A percentile compares a stretch with the other conserved stretches of the same genome.
Evolutionary conservation across 2,113 vertebrate genomes (phyloP).

Genomic region (Phaetusa simplex): DNA sequence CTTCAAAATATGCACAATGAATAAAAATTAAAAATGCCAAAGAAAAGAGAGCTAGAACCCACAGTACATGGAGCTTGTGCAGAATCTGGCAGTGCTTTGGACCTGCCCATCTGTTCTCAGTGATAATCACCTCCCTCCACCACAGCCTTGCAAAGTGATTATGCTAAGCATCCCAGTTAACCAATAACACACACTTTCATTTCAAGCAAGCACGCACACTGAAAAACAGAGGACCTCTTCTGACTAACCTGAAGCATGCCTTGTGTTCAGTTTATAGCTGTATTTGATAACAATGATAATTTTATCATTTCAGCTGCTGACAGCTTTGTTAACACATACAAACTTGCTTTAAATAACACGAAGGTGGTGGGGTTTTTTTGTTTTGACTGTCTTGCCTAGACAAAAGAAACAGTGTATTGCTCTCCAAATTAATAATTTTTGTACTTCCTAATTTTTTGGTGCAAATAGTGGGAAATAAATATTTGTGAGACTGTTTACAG

Average conservation of each 20-base stretch:
- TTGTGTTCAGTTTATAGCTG: conserved; percentile 36
- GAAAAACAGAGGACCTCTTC: conserved; percentile 78
- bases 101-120: conserved; percentile 87
- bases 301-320: conserved; percentile 3
- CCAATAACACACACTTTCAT: conserved; percentile 81
- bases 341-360: not conserved
- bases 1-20: conserved; percentile 19
- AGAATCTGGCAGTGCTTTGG: conserved; percentile 81
- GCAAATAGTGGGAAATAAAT: not conserved
- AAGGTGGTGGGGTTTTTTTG: not conserved
- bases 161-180: conserved; percentile 85
- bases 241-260: conserved; percentile 71
- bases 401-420: not conserved
- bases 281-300: conserved; percentile 20
- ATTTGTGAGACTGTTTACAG: not conserved
- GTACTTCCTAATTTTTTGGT: not conserved
- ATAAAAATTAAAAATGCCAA: conserved; percentile 48
- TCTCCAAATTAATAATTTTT: not conserved
- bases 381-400: not conserved
- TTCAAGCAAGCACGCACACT: conserved; percentile 69
- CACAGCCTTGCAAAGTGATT: conserved; percentile 87
- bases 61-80: conserved; percentile 72
- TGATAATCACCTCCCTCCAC: conserved; percentile 89
- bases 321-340: not conserved
- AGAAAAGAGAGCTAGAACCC: conserved; percentile 67